A percentile compares a stretch with the other conserved stretches of the same genome.
Evolutionary conservation across 1,140 invertebrate genomes (phyloP).

Genomic region (Onthophagus taurus): DNA sequence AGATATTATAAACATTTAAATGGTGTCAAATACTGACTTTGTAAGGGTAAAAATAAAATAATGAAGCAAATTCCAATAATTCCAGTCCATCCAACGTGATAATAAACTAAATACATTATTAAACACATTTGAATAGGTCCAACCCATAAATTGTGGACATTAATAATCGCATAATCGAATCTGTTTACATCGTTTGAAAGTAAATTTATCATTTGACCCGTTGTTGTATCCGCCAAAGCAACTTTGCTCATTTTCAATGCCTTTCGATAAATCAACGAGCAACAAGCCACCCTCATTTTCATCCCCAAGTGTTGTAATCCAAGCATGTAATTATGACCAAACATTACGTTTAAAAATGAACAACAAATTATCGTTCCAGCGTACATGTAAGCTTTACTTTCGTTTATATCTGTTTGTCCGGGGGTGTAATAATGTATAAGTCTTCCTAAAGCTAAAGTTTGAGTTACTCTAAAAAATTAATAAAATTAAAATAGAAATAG

Average conservation of each 20-base stretch:
- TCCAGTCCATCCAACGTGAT: slow-evolving; percentile 58
- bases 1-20: neutral
- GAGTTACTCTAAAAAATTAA: slow-evolving; percentile 22
- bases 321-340: slow-evolving; percentile 74
- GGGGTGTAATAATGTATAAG: slow-evolving; percentile 49
- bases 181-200: slow-evolving; percentile 74
- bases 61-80: slow-evolving; percentile 70
- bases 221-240: slow-evolving; percentile 67
- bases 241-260: slow-evolving; percentile 50
- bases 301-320: slow-evolving; percentile 55
- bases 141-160: slow-evolving; percentile 59
- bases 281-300: slow-evolving; percentile 67
- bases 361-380: slow-evolving; percentile 60
- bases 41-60: slow-evolving; percentile 71
- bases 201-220: slow-evolving; percentile 80
- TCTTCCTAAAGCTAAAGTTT: slow-evolving; percentile 27
- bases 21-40: slow-evolving; percentile 44
- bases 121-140: slow-evolving; percentile 69
- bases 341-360: slow-evolving; percentile 51
- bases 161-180: slow-evolving; percentile 56
- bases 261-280: slow-evolving; percentile 76
- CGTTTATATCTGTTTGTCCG: slow-evolving; percentile 37
- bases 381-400: slow-evolving; percentile 54
- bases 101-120: slow-evolving; percentile 65
- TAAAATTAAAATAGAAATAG: slow-evolving; percentile 2